Percentiles rank a stretch among this genome's conserved stretches.
Evolutionary conservation across 2,888 invertebrate genomes (phyloP).

Genomic region (Ophion ventricosus): DNA sequence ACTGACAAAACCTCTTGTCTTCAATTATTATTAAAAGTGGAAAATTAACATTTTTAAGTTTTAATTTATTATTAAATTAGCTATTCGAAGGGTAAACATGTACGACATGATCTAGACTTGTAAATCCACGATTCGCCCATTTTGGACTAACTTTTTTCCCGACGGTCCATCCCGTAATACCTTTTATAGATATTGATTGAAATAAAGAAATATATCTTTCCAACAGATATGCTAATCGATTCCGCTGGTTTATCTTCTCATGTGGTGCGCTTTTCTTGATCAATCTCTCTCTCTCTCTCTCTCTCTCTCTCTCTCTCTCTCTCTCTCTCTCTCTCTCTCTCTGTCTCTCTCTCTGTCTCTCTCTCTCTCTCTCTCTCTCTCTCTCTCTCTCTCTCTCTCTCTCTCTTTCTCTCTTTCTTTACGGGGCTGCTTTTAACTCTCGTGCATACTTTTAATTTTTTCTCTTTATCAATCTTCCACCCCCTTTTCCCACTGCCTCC

Average conservation of each 20-base stretch:
- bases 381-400: neutral
- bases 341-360: neutral
- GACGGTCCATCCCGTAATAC: too few relatives aligned
- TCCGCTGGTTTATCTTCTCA: conserved; percentile 1
- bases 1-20: too few relatives aligned
- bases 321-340: too few relatives aligned
- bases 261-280: conserved; percentile 13
- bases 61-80: too few relatives aligned
- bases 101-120: too few relatives aligned
- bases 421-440: neutral
- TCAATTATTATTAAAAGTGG: too few relatives aligned
- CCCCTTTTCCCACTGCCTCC: conserved; percentile 1
- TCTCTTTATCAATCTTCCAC: neutral
- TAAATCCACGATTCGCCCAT: too few relatives aligned
- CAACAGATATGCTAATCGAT: conserved; percentile 39
- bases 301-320: neutral
- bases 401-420: too few relatives aligned
- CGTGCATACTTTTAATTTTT: conserved; percentile 13
- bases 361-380: neutral
- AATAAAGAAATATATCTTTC: neutral
- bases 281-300: neutral
- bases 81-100: too few relatives aligned
- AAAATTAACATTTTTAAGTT: too few relatives aligned
- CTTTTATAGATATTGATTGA: neutral
- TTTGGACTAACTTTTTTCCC: too few relatives aligned